A percentile compares a stretch with the other conserved stretches of the same genome.
Conservation (phyloP, 2,113 vertebrate species). For the Ciconia maguari region DNA sequence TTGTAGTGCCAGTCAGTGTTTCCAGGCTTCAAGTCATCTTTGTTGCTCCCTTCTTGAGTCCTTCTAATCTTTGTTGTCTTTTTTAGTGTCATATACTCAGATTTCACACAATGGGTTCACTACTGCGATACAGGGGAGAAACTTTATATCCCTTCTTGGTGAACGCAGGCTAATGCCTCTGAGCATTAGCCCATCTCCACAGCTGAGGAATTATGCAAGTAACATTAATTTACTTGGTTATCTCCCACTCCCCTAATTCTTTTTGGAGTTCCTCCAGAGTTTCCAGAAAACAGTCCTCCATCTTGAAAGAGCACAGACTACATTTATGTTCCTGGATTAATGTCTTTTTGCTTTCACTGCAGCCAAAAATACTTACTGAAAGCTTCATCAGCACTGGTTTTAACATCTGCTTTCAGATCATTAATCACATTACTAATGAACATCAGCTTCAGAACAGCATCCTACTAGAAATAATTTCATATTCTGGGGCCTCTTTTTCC, state of each 20-base stretch:
- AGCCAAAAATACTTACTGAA: background rate
- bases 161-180: background rate
- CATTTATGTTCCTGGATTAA: background rate
- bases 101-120: background rate
- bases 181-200: too few species aligned
- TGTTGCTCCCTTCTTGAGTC: background rate
- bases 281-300: background rate
- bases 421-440: slow-evolving; percentile 39
- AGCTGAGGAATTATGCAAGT: background rate
- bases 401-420: slow-evolving; percentile 14
- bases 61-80: background rate
- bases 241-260: background rate
- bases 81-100: background rate
- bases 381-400: background rate
- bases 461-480: slow-evolving; percentile 1
- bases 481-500: background rate
- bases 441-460: slow-evolving; percentile 2
- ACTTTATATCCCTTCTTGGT: background rate
- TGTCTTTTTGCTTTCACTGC: background rate
- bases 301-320: background rate
- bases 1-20: background rate
- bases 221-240: background rate
- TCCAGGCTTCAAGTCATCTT: background rate
- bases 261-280: background rate
- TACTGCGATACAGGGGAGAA: background rate